Percentiles rank a stretch among this genome's conserved stretches.
phyloP scores from a whole-genome alignment of 1,140 invertebrate genomes.

The Colletes gigas region DNA sequence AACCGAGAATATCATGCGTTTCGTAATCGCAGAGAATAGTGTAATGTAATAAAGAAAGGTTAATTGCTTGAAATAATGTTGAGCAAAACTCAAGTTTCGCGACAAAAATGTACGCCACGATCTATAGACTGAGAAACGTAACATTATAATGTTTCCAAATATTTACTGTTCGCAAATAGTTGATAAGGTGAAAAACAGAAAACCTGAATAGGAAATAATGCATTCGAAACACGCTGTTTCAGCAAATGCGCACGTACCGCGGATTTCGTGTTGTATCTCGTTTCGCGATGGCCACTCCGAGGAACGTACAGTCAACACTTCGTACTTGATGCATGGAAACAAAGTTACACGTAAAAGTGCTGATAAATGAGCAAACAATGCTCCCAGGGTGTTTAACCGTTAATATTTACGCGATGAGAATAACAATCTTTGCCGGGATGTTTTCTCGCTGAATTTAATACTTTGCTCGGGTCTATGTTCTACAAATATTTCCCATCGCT shows the following conservation, averaged over 20 bases:
- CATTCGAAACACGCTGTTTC: slow-evolving; percentile 14
- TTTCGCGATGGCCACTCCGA: slow-evolving; percentile 7
- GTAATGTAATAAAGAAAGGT: no score
- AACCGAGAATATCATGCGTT: no score
- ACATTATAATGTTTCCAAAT: background rate
- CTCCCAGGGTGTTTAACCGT: background rate
- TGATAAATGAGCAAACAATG: slow-evolving; percentile 32
- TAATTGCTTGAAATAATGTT: no score
- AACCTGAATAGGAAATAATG: background rate
- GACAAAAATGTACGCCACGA: no score
- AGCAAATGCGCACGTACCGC: slow-evolving; percentile 32
- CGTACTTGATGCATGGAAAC: slow-evolving; percentile 25
- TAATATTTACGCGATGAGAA: slow-evolving; percentile 23
- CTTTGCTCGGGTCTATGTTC: background rate
- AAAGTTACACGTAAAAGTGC: slow-evolving; percentile 44
- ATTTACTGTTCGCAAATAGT: background rate
- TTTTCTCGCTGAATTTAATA: background rate
- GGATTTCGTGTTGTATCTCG: slow-evolving; percentile 39
- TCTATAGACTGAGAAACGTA: background rate
- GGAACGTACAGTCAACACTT: background rate
- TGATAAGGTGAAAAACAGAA: background rate
- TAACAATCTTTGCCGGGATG: slow-evolving; percentile 18
- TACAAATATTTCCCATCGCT: background rate
- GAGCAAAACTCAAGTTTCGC: no score
- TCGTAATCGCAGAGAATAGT: no score